These are phyloP conservation scores for Coenobita brevimanus DNA, from an alignment of 1,140 invertebrate genomes.

Conservation along the genomic window DNA sequence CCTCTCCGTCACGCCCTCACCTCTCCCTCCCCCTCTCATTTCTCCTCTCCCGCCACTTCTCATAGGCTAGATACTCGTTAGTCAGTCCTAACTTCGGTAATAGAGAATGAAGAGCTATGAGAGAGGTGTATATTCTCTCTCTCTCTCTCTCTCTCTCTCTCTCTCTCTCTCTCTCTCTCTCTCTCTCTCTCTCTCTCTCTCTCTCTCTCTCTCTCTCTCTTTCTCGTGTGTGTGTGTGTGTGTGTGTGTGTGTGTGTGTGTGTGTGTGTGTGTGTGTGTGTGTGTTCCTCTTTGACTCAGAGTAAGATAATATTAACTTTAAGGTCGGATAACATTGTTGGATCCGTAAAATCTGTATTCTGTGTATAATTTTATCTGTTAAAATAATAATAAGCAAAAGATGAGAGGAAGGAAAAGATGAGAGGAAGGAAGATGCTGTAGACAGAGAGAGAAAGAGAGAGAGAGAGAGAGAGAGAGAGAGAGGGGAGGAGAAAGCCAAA, in stretches of 20 bases:
- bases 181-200: not conserved
- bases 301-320: too few species aligned
- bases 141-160: too few species aligned
- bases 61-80: too few species aligned
- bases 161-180: not conserved
- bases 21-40: not conserved
- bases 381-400: too few species aligned
- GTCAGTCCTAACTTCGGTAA: too few species aligned
- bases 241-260: too few species aligned
- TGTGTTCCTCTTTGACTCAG: too few species aligned
- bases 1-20: not conserved
- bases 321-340: too few species aligned
- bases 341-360: too few species aligned
- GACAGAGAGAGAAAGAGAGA: conserved; percentile 6
- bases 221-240: too few species aligned
- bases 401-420: not conserved
- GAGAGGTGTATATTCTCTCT: not conserved
- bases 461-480: conserved; percentile 20
- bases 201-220: not conserved
- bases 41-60: not conserved
- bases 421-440: not conserved
- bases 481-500: not conserved
- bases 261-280: too few species aligned
- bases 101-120: not conserved
- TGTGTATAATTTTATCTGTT: too few species aligned